Conservation (phyloP, 2,113 vertebrate genomes). For the Stegostoma tigrinum region DNA sequence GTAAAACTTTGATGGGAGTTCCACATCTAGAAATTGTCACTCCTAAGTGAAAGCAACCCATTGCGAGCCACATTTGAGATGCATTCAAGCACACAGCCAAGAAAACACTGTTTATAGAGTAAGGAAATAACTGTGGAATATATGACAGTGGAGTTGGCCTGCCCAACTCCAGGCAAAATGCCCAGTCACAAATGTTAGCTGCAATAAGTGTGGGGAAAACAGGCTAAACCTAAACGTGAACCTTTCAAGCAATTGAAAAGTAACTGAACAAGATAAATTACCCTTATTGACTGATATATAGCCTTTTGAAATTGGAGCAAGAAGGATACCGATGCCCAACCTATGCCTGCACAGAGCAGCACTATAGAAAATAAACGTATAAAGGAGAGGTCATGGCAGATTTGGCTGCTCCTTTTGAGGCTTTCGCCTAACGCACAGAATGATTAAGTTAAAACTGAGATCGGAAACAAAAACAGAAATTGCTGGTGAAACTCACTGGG, state of each 20-base stretch:
- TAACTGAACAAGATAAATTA: neutral
- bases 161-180: neutral
- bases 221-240: neutral
- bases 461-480: no score
- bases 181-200: neutral
- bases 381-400: neutral
- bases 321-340: neutral
- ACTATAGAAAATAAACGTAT: neutral
- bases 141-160: neutral
- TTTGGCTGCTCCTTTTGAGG: neutral
- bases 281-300: neutral
- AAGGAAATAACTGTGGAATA: neutral
- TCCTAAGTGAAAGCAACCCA: neutral
- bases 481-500: no score
- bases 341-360: neutral
- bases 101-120: neutral
- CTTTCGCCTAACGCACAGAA: neutral
- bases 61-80: neutral
- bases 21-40: neutral
- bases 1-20: neutral
- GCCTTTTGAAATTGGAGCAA: neutral
- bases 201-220: neutral
- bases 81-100: neutral
- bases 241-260: neutral
- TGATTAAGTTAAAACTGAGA: no score